These are phyloP conservation scores for Apocheima hispidaria DNA, from an alignment of 2,888 invertebrate genomes.

Conservation along the genomic window DNA sequence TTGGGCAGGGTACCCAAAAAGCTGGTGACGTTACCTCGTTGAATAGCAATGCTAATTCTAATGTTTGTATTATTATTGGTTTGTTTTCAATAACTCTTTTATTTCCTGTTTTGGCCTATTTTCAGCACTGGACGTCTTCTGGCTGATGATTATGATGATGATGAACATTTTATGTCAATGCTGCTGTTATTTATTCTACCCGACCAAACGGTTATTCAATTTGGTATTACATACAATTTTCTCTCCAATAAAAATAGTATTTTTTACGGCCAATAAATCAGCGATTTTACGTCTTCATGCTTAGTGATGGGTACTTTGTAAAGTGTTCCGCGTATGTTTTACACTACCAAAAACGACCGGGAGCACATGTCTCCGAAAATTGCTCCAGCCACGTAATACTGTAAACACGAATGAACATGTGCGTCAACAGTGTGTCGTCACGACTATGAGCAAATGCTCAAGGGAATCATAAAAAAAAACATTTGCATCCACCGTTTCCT, in stretches of 20 bases:
- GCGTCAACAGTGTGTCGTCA: neutral
- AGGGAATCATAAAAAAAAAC: neutral
- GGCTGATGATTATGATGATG: no score
- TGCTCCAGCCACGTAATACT: conserved; percentile 30
- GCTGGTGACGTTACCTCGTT: no score
- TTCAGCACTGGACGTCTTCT: no score
- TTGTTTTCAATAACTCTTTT: no score
- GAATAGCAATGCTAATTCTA: no score
- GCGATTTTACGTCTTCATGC: conserved; percentile 16
- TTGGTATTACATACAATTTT: neutral
- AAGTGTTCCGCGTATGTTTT: conserved; percentile 14
- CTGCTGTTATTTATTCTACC: no score
- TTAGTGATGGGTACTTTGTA: conserved; percentile 14
- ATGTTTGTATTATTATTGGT: no score
- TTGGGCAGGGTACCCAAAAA: no score
- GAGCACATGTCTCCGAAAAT: conserved; percentile 47
- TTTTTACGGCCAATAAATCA: conserved; percentile 3
- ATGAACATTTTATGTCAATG: no score
- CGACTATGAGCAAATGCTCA: neutral
- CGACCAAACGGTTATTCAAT: no score
- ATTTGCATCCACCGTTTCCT: no score
- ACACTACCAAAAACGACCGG: conserved; percentile 45
- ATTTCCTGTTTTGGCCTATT: no score
- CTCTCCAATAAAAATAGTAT: neutral
- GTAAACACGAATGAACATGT: neutral